phyloP scores from a whole-genome alignment of 2,888 invertebrate species.

The Sthenelais limicola region DNA sequence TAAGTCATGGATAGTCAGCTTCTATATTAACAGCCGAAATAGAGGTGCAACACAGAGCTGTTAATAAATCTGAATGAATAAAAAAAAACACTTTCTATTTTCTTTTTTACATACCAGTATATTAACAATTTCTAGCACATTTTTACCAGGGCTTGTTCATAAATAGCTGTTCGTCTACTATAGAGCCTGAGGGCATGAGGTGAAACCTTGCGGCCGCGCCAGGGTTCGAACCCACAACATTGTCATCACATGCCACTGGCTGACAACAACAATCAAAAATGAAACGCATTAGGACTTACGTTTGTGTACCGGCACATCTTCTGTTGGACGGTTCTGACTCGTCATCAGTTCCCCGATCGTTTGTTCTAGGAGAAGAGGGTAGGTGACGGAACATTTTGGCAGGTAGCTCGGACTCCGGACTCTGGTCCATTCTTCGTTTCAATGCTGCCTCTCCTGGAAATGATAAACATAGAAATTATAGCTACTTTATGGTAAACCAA shows the following conservation, averaged over 20 bases:
- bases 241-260: not conserved
- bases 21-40: no score
- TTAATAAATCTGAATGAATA: no score
- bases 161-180: no score
- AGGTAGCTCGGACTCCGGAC: not conserved
- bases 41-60: no score
- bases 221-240: not conserved
- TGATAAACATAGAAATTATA: no score
- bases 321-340: slow-evolving; percentile 32
- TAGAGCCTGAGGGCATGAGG: not conserved
- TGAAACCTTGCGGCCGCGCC: not conserved
- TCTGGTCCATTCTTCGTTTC: slow-evolving; percentile 12
- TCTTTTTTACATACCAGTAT: no score
- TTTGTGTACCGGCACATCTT: slow-evolving; percentile 33
- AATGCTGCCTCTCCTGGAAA: slow-evolving; percentile 25
- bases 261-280: not conserved
- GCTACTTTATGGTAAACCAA: no score
- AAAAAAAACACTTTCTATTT: no score
- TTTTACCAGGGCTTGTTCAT: no score
- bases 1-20: no score
- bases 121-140: no score
- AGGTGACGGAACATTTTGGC: slow-evolving; percentile 20
- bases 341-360: not conserved
- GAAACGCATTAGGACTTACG: slow-evolving; percentile 25
- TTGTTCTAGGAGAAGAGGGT: not conserved